Percentiles rank a stretch among this genome's conserved stretches.
phyloP scores from a whole-genome alignment of 2,797 vertebrate genomes.

The Falco peregrinus region DNA sequence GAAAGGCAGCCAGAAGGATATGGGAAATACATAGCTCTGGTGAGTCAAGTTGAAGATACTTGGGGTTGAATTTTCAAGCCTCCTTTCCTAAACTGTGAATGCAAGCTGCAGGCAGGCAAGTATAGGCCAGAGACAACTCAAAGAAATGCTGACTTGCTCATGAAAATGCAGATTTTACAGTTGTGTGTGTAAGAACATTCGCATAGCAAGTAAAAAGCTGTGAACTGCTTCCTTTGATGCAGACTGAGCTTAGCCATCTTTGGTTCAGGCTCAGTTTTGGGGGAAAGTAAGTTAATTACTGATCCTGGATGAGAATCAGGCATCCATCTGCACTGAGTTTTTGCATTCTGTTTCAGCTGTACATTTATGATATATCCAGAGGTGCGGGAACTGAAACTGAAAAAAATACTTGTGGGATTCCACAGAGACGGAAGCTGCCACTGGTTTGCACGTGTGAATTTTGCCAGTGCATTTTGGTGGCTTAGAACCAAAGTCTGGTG shows the following conservation, averaged over 20 bases:
- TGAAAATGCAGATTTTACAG: conserved; percentile 62
- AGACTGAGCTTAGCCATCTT: neutral
- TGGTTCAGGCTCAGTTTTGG: conserved; percentile 17
- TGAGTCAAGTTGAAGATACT: neutral
- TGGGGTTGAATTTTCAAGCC: conserved; percentile 1
- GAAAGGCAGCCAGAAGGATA: neutral
- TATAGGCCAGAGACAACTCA: conserved; percentile 25
- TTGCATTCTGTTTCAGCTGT: conserved; percentile 13
- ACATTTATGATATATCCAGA: conserved; percentile 27
- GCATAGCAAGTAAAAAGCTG: conserved; percentile 40
- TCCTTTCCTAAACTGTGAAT: neutral
- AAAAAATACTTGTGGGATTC: conserved; percentile 48
- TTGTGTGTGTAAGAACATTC: conserved; percentile 31
- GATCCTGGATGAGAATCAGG: neutral
- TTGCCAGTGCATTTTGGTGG: neutral
- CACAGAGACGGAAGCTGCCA: neutral
- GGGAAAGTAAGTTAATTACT: conserved; percentile 8
- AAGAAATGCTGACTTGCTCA: conserved; percentile 53
- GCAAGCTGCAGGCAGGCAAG: conserved; percentile 19
- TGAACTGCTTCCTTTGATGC: conserved; percentile 6
- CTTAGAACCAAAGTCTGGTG: conserved; percentile 36
- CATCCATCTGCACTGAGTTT: neutral
- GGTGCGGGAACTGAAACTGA: conserved; percentile 1
- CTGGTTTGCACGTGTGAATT: conserved; percentile 42
- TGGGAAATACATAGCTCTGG: neutral